phyloP scores from a whole-genome alignment of 2,797 vertebrate genomes.

The Valencia hispanica region DNA sequence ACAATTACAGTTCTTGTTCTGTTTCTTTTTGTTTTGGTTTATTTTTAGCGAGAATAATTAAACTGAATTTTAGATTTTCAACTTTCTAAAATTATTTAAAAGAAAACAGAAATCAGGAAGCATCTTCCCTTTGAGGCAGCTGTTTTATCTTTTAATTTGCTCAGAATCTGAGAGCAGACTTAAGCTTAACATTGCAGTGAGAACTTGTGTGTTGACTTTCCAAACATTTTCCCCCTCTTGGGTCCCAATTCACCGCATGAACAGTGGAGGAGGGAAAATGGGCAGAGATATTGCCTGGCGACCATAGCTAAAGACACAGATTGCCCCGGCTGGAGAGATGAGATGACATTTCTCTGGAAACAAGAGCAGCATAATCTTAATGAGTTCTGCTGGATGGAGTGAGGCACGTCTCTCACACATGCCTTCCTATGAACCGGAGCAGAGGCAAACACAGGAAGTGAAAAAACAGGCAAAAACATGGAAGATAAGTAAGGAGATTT shows the following conservation, averaged over 20 bases:
- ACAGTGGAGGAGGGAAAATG: constrained; percentile 73
- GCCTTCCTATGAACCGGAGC: constrained; percentile 40
- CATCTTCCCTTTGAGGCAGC: neutral
- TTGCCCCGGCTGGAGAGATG: constrained; percentile 77
- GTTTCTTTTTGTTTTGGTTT: neutral
- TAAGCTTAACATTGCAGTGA: constrained; percentile 18
- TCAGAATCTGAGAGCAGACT: constrained; percentile 18
- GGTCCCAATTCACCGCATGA: constrained; percentile 69
- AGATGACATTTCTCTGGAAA: constrained; percentile 81
- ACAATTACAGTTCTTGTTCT: neutral
- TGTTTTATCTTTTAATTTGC: constrained; percentile 44
- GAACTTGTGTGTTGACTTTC: constrained; percentile 49
- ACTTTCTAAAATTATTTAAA: neutral
- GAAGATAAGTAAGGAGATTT: constrained; percentile 21
- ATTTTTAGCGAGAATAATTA: neutral
- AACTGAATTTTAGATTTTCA: neutral
- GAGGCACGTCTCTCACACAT: constrained; percentile 69
- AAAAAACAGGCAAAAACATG: constrained; percentile 29
- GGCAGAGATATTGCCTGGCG: constrained; percentile 74
- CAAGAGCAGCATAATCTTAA: constrained; percentile 90
- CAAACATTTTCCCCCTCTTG: constrained; percentile 56
- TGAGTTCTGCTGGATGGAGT: constrained; percentile 83
- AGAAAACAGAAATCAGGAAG: neutral
- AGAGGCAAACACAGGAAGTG: constrained; percentile 46
- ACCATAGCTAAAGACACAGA: constrained; percentile 79